Conservation (phyloP, 2,113 vertebrate species). For the Planiliza haematocheilus region DNA sequence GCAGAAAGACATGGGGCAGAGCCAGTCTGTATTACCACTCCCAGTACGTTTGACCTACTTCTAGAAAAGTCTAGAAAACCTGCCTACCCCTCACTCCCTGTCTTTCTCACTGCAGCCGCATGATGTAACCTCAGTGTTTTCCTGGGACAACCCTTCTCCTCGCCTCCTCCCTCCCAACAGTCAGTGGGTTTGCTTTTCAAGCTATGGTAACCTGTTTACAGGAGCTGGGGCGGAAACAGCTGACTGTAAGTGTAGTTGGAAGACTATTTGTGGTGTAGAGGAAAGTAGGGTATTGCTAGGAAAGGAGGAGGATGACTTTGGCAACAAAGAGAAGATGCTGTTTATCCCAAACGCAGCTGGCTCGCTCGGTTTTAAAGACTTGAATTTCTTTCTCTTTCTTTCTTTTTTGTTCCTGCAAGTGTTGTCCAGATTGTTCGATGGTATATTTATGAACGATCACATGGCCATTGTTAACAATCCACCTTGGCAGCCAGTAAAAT, state of each 20-base stretch:
- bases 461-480: too few relatives aligned
- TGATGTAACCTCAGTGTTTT: conserved; percentile 56
- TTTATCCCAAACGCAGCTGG: too few relatives aligned
- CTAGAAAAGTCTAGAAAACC: conserved; percentile 58
- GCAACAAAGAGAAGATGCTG: too few relatives aligned
- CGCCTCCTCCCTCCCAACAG: conserved; percentile 4
- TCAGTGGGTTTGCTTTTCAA: neutral
- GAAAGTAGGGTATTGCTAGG: neutral
- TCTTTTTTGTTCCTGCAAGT: too few relatives aligned
- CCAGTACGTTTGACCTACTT: conserved; percentile 53
- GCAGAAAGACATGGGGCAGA: neutral
- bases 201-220: conserved; percentile 16
- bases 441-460: too few relatives aligned
- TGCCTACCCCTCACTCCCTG: conserved; percentile 1
- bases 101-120: conserved; percentile 41
- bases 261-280: neutral
- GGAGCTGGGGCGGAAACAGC: conserved; percentile 27
- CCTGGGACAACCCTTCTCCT: conserved; percentile 35
- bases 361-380: too few relatives aligned
- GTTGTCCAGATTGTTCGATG: too few relatives aligned
- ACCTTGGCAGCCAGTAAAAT: too few relatives aligned
- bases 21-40: neutral
- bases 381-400: too few relatives aligned
- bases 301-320: too few relatives aligned
- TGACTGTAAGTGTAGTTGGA: conserved; percentile 15